Evolutionary conservation across 53 echinoderm and acorn worm genomes (phyloP), one percentile per base, ranked within the genome.

Genomic region (Paracentrotus lividus): DNA sequence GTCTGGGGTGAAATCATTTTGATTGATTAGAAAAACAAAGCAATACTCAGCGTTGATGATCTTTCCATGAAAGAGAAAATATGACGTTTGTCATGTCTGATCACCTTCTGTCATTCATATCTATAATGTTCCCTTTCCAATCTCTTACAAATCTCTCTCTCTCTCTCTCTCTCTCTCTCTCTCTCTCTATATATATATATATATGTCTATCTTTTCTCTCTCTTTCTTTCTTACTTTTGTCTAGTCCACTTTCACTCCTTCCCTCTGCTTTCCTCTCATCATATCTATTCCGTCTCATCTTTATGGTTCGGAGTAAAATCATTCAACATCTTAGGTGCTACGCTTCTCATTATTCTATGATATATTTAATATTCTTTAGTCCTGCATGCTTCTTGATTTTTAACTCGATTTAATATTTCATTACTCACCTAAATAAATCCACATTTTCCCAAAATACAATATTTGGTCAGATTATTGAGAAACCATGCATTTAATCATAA

Each of bases 41-140:
- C 2, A 77, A 77, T 42, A 23, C 15, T 9, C 23, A 15, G 21
- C 1, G 21, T 8, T 24, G 23, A 77, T 23, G 64, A 12, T 40
- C 77, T 44, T 77, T 77, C 77, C 77, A 42, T 77, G 77, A n/a
- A 77, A 77, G n/a, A 72, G 16, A 32, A 1, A 67, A 2, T 31
- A 67, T 67, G 12, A 33, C 31, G 10, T n/a, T 67, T 31, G 10
- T 29, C 32, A 66, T 24, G 31, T 66, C 29, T 31, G 8, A 58
- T 66, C 32, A 20, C 6, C 33, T 32, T 67, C 14, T 2, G 20
- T 60, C 6, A 12, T 10, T 67, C 67, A 6, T 51, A 51, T 51
- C 51, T 12, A 51, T 51, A 51, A 51, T 51, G 51, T 6, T 51
- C 51, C 12, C 6, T 8, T 51, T 12, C 7, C 51, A 6, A 51